Conservation (phyloP, 2,888 invertebrate species). For the Darwinula stevensoni region DNA sequence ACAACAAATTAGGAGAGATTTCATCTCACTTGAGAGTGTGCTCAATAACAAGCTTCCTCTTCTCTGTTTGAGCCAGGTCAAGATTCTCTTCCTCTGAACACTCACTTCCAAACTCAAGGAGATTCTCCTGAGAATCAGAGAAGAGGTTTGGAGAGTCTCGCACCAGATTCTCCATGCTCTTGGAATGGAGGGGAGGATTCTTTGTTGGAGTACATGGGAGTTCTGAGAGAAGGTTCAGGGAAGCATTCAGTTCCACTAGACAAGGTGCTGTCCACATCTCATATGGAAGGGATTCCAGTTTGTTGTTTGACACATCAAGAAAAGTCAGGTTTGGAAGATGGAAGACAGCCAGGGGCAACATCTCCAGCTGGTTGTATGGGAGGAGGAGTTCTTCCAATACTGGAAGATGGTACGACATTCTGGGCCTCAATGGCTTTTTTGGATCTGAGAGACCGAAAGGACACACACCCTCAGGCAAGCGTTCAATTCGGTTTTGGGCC, state of each 20-base stretch:
- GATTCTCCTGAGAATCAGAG: too few species aligned
- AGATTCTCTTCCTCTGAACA: too few species aligned
- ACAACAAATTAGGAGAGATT: too few species aligned
- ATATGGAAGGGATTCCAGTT: constrained; percentile 47
- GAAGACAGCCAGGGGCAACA: constrained; percentile 51
- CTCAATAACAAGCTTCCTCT: too few species aligned
- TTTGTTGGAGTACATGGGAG: constrained; percentile 19
- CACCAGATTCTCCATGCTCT: too few species aligned
- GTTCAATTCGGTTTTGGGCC: constrained; percentile 60
- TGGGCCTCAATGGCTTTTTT: background rate
- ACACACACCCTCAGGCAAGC: constrained; percentile 22
- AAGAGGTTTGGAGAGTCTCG: too few species aligned
- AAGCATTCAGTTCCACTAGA: constrained; percentile 56
- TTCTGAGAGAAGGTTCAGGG: constrained; percentile 56
- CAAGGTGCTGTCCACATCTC: constrained; percentile 61
- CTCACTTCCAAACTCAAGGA: too few species aligned
- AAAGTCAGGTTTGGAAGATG: constrained; percentile 39
- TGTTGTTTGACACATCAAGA: constrained; percentile 81
- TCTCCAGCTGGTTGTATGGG: constrained; percentile 65
- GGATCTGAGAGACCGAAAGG: constrained; percentile 6
- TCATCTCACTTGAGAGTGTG: too few species aligned
- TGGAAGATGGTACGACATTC: constrained; percentile 18
- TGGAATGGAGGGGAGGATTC: too few species aligned
- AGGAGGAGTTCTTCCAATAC: constrained; percentile 64
- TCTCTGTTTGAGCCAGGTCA: too few species aligned